These are phyloP conservation scores for Sylvicapra grimmia DNA, from an alignment of 2,113 vertebrate species.

Conservation along the genomic window DNA sequence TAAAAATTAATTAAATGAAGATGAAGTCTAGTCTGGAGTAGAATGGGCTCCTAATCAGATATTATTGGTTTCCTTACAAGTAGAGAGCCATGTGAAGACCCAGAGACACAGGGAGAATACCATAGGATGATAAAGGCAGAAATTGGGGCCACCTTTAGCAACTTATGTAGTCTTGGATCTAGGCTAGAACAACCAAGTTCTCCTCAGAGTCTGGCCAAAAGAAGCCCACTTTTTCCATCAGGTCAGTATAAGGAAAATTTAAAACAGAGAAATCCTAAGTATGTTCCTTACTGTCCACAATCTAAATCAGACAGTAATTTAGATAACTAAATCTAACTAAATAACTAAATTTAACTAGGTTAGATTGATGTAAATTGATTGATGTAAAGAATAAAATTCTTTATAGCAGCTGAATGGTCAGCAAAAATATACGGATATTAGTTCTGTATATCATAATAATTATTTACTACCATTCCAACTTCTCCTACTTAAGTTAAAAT, in stretches of 20 bases:
- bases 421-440: slow-evolving; percentile 19
- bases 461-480: slow-evolving; percentile 26
- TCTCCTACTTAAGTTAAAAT: slow-evolving; percentile 42
- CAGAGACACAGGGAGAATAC: background rate
- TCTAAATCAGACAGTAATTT: background rate
- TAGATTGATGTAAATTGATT: background rate
- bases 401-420: background rate
- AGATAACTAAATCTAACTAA: background rate
- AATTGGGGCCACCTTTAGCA: background rate
- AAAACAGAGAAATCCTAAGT: background rate
- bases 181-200: background rate
- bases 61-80: background rate
- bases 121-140: background rate
- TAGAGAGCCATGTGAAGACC: background rate
- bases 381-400: slow-evolving; percentile 4
- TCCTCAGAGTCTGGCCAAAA: background rate
- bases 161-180: background rate
- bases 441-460: slow-evolving; percentile 41
- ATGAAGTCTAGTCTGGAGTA: background rate
- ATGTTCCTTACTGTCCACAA: background rate
- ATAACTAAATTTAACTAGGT: background rate
- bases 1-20: background rate
- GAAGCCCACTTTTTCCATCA: background rate
- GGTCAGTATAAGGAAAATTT: background rate
- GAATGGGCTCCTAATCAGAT: background rate